Base-by-base conservation (phyloP, 2,888 invertebrate species). In the Lasioglossum calceatum region DNA sequence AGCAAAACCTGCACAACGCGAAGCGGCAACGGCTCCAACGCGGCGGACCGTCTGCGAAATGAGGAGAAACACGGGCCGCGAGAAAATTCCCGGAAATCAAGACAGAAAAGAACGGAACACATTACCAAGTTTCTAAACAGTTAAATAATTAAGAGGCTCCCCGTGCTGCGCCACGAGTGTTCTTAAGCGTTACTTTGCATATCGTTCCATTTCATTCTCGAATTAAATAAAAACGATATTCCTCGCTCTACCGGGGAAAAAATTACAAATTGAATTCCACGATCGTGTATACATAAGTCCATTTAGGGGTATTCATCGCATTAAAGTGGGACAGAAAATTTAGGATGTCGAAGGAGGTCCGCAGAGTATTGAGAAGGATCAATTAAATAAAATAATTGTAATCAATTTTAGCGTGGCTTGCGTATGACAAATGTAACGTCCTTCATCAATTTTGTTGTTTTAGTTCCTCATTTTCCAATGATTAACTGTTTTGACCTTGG, bases 111-210 rank as follows among this genome's bases (percentile, higher is more conserved):
- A 39, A 23, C 3, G 42, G 32, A 47, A 27, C 44, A 74, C 71
- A 10, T 79, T 67, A 47, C 10, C 8, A 79, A 79, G 76, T 85
- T 85, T 61, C 77, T 27, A 77, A 79, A 79, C 54, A 58, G 72
- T 14, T 73, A 67, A 85, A 85, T 79, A 84, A 84, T 85, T 85
- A 85, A 85, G 74, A 71, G 32, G 44, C 32, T 42, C 70, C n/a
- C 70, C 32, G 19, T 12, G 27, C 39, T 7, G 44, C 14, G 23
- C 19, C 39, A 10, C 44, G 14, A 83, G 36, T 27, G 36, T 23
- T 71, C 54, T 27, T 14, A 36, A 47, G n/a, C 32, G n/a, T 75
- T 78, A 61, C 74, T 78, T 84, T 71, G 74, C 82, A 61, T 85
- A 61, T 36, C 75, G 75, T 47, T 83, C 64, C 67, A 70, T 82